These are phyloP conservation scores for Esox lucius DNA, from an alignment of 2,797 vertebrate species.

Conservation along the genomic window DNA sequence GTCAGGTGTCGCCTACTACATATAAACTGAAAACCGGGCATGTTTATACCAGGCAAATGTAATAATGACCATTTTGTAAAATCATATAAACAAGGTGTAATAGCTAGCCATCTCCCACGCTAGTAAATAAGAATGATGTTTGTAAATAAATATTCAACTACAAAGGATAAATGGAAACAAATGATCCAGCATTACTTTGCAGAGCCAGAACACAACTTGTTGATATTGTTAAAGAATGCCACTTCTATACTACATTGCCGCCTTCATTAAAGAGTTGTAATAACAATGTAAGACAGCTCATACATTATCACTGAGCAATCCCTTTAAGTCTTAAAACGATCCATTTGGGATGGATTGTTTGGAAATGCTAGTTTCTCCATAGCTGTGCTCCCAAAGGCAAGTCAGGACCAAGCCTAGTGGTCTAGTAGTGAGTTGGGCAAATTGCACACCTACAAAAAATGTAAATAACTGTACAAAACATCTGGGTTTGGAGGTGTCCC, in stretches of 20 bases:
- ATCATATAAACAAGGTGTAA: constrained; percentile 29
- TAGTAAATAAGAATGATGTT: constrained; percentile 35
- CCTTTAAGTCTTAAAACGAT: constrained; percentile 10
- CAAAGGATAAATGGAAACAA: constrained; percentile 42
- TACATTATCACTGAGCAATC: background rate
- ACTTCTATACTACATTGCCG: constrained; percentile 1
- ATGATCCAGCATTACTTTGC: constrained; percentile 18
- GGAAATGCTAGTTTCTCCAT: constrained; percentile 29
- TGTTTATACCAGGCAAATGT: constrained; percentile 41
- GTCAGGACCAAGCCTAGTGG: constrained; percentile 11
- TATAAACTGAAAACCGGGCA: constrained; percentile 49
- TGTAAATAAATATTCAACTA: constrained; percentile 35
- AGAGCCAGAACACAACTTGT: constrained; percentile 42
- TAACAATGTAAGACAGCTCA: background rate
- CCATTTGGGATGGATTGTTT: constrained; percentile 19
- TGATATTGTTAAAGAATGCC: constrained; percentile 28
- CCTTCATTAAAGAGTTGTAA: background rate
- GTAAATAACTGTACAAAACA: constrained; percentile 63
- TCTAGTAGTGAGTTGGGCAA: constrained; percentile 38
- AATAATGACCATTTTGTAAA: constrained; percentile 33
- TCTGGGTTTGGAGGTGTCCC: background rate
- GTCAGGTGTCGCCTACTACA: constrained; percentile 16
- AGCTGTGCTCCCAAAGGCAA: constrained; percentile 23
- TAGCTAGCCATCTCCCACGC: constrained; percentile 22
- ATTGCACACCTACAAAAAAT: constrained; percentile 51